phyloP scores from a whole-genome alignment of 1,140 invertebrate genomes.

The Neodiprion fabricii region DNA sequence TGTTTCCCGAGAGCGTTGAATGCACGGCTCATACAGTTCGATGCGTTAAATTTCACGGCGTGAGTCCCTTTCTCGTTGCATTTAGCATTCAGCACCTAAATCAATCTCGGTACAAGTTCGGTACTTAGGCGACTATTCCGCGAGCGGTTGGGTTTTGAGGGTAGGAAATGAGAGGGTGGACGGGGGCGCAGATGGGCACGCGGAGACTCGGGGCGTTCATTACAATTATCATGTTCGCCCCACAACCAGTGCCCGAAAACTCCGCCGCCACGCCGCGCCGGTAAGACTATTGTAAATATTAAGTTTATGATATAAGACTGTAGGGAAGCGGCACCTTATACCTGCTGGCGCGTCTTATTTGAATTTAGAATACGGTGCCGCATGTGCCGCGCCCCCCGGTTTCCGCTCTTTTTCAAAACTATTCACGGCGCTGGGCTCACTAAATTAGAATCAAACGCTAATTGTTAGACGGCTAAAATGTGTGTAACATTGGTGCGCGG shows the following conservation, averaged over 20 bases:
- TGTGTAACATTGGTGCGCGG: no score
- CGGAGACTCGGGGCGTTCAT: conserved; percentile 58
- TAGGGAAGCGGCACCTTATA: not conserved
- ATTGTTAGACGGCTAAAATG: no score
- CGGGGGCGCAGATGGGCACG: conserved; percentile 58
- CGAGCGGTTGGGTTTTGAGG: conserved; percentile 30
- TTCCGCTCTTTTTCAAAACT: not conserved
- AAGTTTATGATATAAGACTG: conserved; percentile 28
- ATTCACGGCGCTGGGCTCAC: not conserved
- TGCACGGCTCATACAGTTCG: not conserved
- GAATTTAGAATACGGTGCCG: not conserved
- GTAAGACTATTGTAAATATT: conserved; percentile 39
- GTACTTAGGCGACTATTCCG: conserved; percentile 56
- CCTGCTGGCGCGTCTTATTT: not conserved
- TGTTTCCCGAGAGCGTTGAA: not conserved
- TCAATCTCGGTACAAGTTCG: conserved; percentile 61
- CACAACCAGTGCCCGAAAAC: conserved; percentile 46
- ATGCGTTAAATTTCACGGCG: not conserved
- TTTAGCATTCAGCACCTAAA: conserved; percentile 64
- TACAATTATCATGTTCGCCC: conserved; percentile 59
- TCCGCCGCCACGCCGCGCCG: not conserved
- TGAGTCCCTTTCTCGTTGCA: conserved; percentile 46
- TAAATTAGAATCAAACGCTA: not conserved
- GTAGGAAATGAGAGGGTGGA: conserved; percentile 12
- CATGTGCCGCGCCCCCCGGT: not conserved